Percentiles rank a stretch among this genome's conserved stretches.
These are phyloP conservation scores for Lerema accius DNA, from an alignment of 1,140 invertebrate species.

Conservation along the genomic window DNA sequence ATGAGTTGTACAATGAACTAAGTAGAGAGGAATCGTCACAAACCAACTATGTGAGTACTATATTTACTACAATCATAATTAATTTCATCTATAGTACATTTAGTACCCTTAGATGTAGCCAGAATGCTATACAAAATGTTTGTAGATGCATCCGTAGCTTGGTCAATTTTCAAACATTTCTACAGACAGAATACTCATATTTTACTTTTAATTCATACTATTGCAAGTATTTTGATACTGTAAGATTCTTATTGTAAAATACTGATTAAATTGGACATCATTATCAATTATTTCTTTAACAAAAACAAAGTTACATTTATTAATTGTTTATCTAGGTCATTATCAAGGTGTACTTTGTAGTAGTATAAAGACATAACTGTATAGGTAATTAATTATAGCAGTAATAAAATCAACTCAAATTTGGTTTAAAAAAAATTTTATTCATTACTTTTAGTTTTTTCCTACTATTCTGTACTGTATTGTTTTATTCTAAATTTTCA, in stretches of 20 bases:
- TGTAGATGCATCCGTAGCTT: not conserved
- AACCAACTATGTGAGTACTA: constrained; percentile 74
- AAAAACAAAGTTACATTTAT: not conserved
- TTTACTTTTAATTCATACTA: not conserved
- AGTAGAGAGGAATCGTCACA: constrained; percentile 78
- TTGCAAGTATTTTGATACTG: not conserved
- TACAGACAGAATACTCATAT: not conserved
- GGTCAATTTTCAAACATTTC: not conserved
- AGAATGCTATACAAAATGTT: not conserved
- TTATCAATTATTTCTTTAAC: constrained; percentile 5
- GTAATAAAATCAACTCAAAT: not conserved
- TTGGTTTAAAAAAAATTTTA: constrained; percentile 15
- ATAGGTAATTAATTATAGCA: not conserved
- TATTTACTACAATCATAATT: not conserved
- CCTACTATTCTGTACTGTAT: no score
- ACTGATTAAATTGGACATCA: not conserved
- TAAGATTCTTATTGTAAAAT: not conserved
- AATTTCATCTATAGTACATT: not conserved
- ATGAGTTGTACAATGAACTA: constrained; percentile 82
- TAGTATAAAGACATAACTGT: not conserved
- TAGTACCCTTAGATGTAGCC: not conserved
- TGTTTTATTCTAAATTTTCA: constrained; percentile 71
- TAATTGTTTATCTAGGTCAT: not conserved
- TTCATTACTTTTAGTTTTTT: no score
- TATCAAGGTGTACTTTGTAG: not conserved